phyloP scores from a whole-genome alignment of 2,113 vertebrate species.

The Myrmecobius fasciatus region DNA sequence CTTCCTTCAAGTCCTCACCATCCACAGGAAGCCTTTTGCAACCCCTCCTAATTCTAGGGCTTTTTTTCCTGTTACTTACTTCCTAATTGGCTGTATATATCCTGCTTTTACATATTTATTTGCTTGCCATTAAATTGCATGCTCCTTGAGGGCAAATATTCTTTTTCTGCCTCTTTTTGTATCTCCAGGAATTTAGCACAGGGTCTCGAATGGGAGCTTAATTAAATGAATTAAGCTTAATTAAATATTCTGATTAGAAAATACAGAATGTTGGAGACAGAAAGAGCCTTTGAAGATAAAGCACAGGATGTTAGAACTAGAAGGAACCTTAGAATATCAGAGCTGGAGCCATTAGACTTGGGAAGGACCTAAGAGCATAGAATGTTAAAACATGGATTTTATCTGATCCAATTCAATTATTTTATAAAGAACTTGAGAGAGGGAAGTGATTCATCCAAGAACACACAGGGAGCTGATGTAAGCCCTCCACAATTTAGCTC shows the following conservation, averaged over 20 bases:
- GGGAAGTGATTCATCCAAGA: background rate
- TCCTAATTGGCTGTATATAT: background rate
- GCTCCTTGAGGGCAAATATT: background rate
- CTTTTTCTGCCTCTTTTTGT: background rate
- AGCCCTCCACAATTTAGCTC: background rate
- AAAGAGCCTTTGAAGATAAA: background rate
- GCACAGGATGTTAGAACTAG: background rate
- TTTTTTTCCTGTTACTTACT: no score
- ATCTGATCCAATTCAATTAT: background rate
- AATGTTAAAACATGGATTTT: background rate
- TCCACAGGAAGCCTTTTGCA: background rate
- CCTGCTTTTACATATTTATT: background rate
- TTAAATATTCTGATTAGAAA: background rate
- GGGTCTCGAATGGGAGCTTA: background rate
- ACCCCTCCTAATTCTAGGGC: background rate
- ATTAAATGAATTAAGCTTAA: background rate
- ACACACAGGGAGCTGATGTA: background rate
- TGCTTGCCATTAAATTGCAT: background rate
- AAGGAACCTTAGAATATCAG: background rate
- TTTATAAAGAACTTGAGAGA: background rate
- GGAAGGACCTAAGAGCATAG: background rate
- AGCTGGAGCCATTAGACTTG: background rate
- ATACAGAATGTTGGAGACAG: background rate
- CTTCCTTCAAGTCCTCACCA: background rate
- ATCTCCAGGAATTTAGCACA: background rate